Base-by-base conservation (phyloP, 2,888 invertebrate genomes). In the Melieria omissa region DNA sequence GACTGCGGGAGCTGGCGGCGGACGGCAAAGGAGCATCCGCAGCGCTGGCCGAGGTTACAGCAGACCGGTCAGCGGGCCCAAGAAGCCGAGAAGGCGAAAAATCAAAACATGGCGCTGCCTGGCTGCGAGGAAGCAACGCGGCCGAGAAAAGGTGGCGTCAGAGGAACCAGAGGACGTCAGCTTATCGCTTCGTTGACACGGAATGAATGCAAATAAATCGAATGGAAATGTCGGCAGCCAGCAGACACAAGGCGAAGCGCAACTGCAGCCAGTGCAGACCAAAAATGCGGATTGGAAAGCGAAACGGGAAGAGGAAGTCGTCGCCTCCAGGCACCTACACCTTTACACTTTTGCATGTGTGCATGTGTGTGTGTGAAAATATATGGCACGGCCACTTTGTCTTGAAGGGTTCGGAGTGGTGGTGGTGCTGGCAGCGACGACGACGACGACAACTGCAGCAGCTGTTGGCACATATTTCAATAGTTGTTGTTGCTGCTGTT, bases 171-270 rank as follows among this genome's bases (percentile, higher is more conserved):
- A 45, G 61, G 61, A 62, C 44, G 62, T 54, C 62, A 69, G 63
- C 63, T 69, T 69, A 69, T 69, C 69, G 62, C 55, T 63, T 55
- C 69, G 69, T 63, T 63, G 69, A 69, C 69, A 63, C 55, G 63
- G 66, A 73, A 62, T 65, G 74, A 78, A 77, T 76, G 78, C 83
- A 82, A 80, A 81, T 79, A 81, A 82, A 81, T 82, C 80, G 82
- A 81, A 82, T 78, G 81, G 80, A 80, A 82, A 82, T 82, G 81
- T 81, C 79, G 57, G 58, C 52, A 65, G 58, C 42, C 29, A 44
- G 65, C 42, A 55, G 44, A 29, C 80, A 29, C 29, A 29, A 29
- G 29, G 29, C 29, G 79, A 78, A 77, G 79, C 77, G 78, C 76
- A 80, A 76, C 78, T 78, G 80, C 42, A 63, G 67, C 49, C 49